These are phyloP conservation scores for Arbacia lixula DNA, from an alignment of 53 echinoderm and acorn worm genomes.

Conservation along the genomic window DNA sequence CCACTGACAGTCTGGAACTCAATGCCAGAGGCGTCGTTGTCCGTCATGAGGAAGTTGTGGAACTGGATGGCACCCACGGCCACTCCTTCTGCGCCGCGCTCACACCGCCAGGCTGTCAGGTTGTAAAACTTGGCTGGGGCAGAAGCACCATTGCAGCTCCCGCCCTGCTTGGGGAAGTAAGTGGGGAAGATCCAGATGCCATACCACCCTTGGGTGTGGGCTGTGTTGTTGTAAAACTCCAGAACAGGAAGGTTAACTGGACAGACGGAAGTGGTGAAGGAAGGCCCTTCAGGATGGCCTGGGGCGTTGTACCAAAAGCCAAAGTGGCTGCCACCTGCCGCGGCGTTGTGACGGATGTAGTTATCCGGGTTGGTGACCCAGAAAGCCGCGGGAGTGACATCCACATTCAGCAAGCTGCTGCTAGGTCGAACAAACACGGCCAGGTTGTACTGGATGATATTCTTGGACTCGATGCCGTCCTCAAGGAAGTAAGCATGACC, in stretches of 20 bases:
- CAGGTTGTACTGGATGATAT: constrained; percentile 93
- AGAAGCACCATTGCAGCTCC: constrained; percentile 51
- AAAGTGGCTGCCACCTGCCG: constrained; percentile 91
- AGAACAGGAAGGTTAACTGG: constrained; percentile 72
- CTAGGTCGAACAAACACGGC: constrained; percentile 80
- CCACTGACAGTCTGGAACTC: constrained; percentile 71
- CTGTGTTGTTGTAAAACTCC: constrained; percentile 88
- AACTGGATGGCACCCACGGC: constrained; percentile 82
- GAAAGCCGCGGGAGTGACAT: constrained; percentile 88
- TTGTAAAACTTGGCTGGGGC: constrained; percentile 68
- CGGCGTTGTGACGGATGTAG: constrained; percentile 83
- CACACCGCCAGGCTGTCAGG: constrained; percentile 78
- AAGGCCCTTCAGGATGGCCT: constrained; percentile 75
- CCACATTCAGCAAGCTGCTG: constrained; percentile 85
- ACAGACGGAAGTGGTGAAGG: constrained; percentile 70
- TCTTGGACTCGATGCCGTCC: constrained; percentile 89
- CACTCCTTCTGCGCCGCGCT: constrained; percentile 84
- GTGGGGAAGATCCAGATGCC: constrained; percentile 90
- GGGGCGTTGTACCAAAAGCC: constrained; percentile 89
- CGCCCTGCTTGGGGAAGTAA: constrained; percentile 70
- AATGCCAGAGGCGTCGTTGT: constrained; percentile 66
- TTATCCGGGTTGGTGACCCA: constrained; percentile 95
- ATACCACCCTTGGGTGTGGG: constrained; percentile 87
- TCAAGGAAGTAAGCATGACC: constrained; percentile 95
- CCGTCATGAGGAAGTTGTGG: constrained; percentile 83